phyloP scores from a whole-genome alignment of 2,113 vertebrate genomes.

The Mesembrinibis cayennensis region DNA sequence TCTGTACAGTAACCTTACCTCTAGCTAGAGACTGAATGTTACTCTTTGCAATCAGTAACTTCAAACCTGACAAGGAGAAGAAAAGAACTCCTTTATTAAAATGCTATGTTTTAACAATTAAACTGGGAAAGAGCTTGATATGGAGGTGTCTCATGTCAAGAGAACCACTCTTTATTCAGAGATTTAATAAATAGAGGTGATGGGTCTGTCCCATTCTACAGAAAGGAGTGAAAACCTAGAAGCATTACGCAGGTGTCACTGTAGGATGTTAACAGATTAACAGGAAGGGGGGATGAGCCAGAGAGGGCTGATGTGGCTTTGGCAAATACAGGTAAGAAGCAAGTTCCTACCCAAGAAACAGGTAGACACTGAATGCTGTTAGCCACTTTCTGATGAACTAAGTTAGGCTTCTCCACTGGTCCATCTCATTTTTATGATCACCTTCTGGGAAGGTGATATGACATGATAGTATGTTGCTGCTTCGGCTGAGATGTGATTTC shows the following conservation, averaged over 20 bases:
- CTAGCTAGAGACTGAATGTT: background rate
- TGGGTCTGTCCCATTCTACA: background rate
- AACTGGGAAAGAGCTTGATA: background rate
- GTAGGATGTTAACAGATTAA: background rate
- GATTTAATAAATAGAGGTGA: background rate
- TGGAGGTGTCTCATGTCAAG: background rate
- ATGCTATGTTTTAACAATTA: background rate
- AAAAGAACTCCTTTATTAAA: background rate
- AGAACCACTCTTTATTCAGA: background rate
- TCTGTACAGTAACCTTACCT: background rate
- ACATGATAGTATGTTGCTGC: background rate
- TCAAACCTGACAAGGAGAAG: background rate
- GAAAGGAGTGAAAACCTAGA: background rate
- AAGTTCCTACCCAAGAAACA: background rate
- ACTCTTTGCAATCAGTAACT: background rate
- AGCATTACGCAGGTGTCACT: background rate
- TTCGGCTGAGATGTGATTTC: background rate
- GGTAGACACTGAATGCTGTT: background rate
- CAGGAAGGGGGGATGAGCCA: background rate
- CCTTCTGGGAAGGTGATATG: background rate
- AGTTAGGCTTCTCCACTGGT: background rate
- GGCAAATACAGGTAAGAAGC: background rate
- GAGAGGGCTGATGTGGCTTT: background rate
- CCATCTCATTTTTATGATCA: background rate
- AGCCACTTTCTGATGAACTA: background rate